Evolutionary conservation across 1,140 invertebrate genomes (phyloP).

Genomic region (Doryteuthis pealeii): DNA sequence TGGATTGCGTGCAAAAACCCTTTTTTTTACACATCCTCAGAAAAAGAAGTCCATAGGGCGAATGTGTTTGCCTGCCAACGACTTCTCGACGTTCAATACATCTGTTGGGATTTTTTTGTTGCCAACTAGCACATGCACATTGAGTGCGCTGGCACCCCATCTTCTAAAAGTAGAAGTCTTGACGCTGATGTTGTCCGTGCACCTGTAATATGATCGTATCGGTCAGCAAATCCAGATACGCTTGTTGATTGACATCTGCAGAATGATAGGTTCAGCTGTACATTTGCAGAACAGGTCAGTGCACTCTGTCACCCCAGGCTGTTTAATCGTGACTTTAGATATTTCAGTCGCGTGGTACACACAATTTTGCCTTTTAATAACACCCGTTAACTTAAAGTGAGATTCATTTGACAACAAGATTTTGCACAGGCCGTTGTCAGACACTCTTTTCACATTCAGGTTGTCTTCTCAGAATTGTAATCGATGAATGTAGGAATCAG

Average conservation of each 20-base stretch:
- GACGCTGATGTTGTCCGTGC: neutral
- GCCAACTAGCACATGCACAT: neutral
- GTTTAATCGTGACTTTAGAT: neutral
- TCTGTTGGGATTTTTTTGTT: neutral
- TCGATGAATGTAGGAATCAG: neutral
- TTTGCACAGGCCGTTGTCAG: neutral
- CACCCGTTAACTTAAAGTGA: neutral
- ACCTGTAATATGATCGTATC: constrained; percentile 1
- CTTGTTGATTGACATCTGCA: neutral
- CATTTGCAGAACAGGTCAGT: neutral
- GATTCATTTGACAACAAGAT: neutral
- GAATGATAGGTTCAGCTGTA: neutral
- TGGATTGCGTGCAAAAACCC: neutral
- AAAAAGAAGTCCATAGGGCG: no score
- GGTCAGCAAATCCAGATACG: neutral
- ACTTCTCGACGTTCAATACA: constrained; percentile 1
- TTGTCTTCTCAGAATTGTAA: neutral
- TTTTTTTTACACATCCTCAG: constrained; percentile 7
- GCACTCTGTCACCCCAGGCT: neutral
- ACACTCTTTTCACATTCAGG: neutral
- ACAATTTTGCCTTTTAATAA: neutral
- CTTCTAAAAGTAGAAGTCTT: constrained; percentile 2
- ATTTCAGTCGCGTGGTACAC: neutral
- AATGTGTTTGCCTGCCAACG: neutral
- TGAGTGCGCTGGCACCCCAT: constrained; percentile 1